These are phyloP conservation scores for Thymallus thymallus DNA, from an alignment of 2,113 vertebrate genomes.

Conservation along the genomic window DNA sequence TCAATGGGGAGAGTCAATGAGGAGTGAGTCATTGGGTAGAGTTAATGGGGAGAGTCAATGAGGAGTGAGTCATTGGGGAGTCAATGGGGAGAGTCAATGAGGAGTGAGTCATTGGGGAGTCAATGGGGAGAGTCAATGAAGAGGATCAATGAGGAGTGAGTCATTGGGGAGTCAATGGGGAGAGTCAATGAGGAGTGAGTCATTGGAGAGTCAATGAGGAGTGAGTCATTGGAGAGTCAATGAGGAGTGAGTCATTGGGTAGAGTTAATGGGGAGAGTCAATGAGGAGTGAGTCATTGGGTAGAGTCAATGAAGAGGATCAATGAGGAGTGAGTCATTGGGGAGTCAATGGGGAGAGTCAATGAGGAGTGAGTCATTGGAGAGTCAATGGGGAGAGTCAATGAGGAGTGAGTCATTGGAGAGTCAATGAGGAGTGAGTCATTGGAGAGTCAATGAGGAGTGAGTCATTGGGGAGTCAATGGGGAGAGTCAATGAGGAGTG, in stretches of 20 bases:
- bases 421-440: not conserved
- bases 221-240: not conserved
- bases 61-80: not conserved
- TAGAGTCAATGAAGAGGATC: not conserved
- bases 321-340: not conserved
- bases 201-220: not conserved
- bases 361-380: not conserved
- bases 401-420: not conserved
- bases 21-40: not conserved
- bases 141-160: not conserved
- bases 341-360: constrained; percentile 36
- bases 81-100: constrained; percentile 29
- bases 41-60: not conserved
- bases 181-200: not conserved
- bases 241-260: not conserved
- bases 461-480: constrained; percentile 29
- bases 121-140: not conserved
- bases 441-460: not conserved
- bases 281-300: not conserved
- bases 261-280: constrained; percentile 36
- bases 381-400: not conserved
- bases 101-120: not conserved
- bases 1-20: constrained; percentile 29
- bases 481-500: not conserved
- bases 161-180: not conserved